Evolutionary conservation across 2,113 vertebrate genomes (phyloP).

Genomic region (Anthoscopus minutus): DNA sequence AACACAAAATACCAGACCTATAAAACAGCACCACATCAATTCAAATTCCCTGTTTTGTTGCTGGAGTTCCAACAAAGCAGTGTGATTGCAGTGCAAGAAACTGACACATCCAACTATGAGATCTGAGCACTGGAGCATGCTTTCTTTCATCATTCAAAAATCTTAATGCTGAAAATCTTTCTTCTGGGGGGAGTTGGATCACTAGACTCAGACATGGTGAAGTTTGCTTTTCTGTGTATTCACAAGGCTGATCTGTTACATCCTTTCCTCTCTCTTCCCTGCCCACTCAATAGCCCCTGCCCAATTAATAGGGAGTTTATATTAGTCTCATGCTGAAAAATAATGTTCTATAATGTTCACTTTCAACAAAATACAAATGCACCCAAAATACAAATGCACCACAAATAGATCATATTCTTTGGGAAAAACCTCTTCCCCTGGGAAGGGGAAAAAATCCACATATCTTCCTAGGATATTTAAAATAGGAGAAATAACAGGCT

Average conservation of each 20-base stretch:
- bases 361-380: not conserved
- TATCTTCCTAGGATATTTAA: not conserved
- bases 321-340: not conserved
- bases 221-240: not conserved
- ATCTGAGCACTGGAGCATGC: not conserved
- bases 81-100: not conserved
- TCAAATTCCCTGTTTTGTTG: not conserved
- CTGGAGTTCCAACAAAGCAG: not conserved
- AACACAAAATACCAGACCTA: not conserved
- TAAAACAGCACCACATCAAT: not conserved
- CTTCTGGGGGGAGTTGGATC: not conserved
- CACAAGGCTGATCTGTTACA: not conserved
- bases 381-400: too few species aligned
- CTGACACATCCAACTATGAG: not conserved
- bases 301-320: not conserved
- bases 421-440: not conserved
- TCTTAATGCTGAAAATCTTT: not conserved
- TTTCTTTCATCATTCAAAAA: not conserved
- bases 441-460: fast-evolving
- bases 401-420: not conserved
- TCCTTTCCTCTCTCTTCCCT: not conserved
- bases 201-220: not conserved
- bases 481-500: not conserved
- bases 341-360: not conserved
- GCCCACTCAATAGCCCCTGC: too few species aligned